A percentile compares a stretch with the other conserved stretches of the same genome.
Conservation (phyloP, 2,797 vertebrate genomes). For the Selene dorsalis region DNA sequence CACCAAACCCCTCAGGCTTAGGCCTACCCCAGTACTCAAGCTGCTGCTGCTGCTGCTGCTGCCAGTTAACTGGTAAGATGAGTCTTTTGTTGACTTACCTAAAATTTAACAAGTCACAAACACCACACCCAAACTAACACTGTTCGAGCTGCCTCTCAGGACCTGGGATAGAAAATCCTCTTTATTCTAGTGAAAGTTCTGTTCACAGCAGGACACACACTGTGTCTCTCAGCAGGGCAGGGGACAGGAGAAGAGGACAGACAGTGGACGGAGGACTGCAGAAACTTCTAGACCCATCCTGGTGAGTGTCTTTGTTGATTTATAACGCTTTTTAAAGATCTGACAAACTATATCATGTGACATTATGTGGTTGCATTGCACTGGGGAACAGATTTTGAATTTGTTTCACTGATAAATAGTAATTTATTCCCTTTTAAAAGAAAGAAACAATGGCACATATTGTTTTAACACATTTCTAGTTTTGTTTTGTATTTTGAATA, state of each 20-base stretch:
- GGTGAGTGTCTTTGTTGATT: constrained; percentile 71
- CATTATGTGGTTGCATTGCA: neutral
- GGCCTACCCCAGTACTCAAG: constrained; percentile 27
- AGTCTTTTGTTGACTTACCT: constrained; percentile 71
- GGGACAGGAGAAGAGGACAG: constrained; percentile 47
- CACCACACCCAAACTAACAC: constrained; percentile 56
- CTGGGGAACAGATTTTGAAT: neutral
- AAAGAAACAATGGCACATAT: constrained; percentile 10
- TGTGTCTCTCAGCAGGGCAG: constrained; percentile 74
- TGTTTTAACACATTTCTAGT: neutral
- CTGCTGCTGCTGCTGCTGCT: constrained; percentile 1
- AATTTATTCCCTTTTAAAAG: neutral
- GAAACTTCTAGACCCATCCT: constrained; percentile 62
- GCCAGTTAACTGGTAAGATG: constrained; percentile 61
- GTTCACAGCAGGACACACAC: neutral
- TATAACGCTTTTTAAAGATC: neutral
- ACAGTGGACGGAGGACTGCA: constrained; percentile 36
- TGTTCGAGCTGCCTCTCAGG: constrained; percentile 12
- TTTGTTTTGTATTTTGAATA: constrained; percentile 5
- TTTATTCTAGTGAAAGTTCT: constrained; percentile 20
- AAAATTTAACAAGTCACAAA: constrained; percentile 53
- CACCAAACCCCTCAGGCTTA: constrained; percentile 54
- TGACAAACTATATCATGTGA: neutral
- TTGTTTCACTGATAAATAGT: neutral
- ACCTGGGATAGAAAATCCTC: constrained; percentile 19